Conservation (phyloP, 2,797 vertebrate species). For the Apogon hyalosoma region DNA sequence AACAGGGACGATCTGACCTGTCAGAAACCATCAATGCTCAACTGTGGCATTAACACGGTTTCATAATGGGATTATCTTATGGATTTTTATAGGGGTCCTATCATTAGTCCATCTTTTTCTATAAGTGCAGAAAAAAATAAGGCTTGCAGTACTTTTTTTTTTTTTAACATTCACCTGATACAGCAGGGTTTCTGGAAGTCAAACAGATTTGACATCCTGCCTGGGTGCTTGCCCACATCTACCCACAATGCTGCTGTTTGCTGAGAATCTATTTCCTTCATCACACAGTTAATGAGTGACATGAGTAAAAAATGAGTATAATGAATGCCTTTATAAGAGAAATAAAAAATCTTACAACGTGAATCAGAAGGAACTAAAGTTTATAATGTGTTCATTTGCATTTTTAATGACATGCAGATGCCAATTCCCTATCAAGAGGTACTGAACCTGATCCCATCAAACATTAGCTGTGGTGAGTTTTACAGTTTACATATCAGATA, state of each 20-base stretch:
- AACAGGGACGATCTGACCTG: slow-evolving; percentile 14
- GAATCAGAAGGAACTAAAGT: not conserved
- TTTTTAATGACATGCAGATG: not conserved
- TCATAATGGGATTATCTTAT: not conserved
- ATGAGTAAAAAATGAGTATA: not conserved
- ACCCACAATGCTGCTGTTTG: not conserved
- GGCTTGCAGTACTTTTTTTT: not conserved
- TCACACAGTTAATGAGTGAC: not conserved
- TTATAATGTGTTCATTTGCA: not conserved
- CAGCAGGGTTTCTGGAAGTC: not conserved
- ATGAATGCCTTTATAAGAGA: not conserved
- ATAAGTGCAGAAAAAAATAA: too few species aligned
- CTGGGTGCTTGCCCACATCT: not conserved
- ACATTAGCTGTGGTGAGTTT: not conserved
- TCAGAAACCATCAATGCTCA: not conserved
- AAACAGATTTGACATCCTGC: not conserved
- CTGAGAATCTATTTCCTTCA: not conserved
- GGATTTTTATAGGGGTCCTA: not conserved
- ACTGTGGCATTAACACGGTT: not conserved
- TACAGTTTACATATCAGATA: not conserved
- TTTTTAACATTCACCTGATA: not conserved
- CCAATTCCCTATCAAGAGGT: not conserved
- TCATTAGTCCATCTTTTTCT: not conserved
- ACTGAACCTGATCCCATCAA: not conserved
- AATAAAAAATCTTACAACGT: not conserved